Conservation (phyloP, 1,140 invertebrate genomes). For the Chironomus tepperi region DNA sequence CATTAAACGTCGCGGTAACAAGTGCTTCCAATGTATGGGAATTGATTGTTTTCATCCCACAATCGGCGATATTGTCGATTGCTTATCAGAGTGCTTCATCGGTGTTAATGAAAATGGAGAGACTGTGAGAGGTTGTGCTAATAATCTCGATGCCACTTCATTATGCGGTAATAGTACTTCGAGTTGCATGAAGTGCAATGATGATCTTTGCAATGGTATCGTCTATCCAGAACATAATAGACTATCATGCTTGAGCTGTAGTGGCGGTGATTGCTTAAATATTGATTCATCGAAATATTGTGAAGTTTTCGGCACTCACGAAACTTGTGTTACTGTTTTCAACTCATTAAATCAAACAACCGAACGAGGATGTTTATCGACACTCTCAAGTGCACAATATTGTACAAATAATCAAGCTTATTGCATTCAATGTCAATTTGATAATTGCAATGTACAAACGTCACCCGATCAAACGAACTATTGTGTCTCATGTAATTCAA, state of each 20-base stretch:
- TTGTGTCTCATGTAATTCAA: neutral
- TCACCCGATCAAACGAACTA: neutral
- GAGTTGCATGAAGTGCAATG: neutral
- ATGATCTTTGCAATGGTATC: neutral
- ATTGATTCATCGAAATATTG: neutral
- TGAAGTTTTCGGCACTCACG: neutral
- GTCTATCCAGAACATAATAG: neutral
- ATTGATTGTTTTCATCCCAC: neutral
- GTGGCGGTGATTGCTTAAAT: neutral
- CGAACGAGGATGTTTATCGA: slow-evolving; percentile 10
- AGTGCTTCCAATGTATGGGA: neutral
- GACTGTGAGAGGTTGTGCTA: neutral
- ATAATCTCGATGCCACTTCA: neutral
- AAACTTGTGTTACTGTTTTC: neutral
- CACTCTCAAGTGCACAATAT: neutral
- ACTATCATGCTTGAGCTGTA: neutral
- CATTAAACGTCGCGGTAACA: neutral
- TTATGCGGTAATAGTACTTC: neutral
- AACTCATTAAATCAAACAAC: neutral
- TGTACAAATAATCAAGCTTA: neutral
- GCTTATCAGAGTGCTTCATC: neutral
- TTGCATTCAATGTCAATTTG: neutral
- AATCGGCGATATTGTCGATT: neutral
- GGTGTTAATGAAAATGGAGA: neutral
- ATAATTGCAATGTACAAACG: slow-evolving; percentile 8